phyloP scores from a whole-genome alignment of 2,888 invertebrate genomes.

The Drosophila koepferae region DNA sequence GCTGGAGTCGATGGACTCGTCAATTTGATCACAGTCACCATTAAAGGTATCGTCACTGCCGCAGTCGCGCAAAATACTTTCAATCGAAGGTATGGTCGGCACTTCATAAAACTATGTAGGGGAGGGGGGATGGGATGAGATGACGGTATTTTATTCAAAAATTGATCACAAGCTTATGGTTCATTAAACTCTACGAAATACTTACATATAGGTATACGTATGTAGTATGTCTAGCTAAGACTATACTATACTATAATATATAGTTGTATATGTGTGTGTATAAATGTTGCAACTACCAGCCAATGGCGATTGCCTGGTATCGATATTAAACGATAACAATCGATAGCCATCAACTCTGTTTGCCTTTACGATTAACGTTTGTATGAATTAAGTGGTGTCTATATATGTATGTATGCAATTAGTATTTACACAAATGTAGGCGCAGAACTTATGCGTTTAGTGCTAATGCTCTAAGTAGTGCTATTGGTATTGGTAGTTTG shows the following conservation, averaged over 20 bases:
- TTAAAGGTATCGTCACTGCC: slow-evolving; percentile 33
- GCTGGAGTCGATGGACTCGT: slow-evolving; percentile 10
- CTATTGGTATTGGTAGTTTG: slow-evolving; percentile 43
- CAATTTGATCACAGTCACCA: slow-evolving; percentile 28
- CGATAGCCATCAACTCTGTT: neutral
- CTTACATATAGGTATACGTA: slow-evolving; percentile 43
- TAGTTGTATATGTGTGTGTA: slow-evolving; percentile 3
- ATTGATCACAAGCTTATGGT: slow-evolving; percentile 66
- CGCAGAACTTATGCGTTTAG: slow-evolving; percentile 29
- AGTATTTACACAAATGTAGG: slow-evolving; percentile 42
- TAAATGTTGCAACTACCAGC: slow-evolving; percentile 4
- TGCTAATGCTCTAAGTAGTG: slow-evolving; percentile 39
- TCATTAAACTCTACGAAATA: slow-evolving; percentile 54
- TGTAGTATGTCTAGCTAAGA: slow-evolving; percentile 44
- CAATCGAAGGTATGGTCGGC: slow-evolving; percentile 42
- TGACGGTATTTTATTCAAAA: slow-evolving; percentile 67
- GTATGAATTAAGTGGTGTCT: slow-evolving; percentile 11
- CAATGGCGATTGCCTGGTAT: slow-evolving; percentile 10
- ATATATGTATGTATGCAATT: slow-evolving; percentile 33
- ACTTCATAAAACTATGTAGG: slow-evolving; percentile 67
- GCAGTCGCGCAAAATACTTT: slow-evolving; percentile 64
- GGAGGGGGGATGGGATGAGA: slow-evolving; percentile 55
- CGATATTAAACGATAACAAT: slow-evolving; percentile 9
- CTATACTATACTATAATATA: slow-evolving; percentile 39
- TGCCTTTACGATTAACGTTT: neutral